phyloP scores from a whole-genome alignment of 2,113 vertebrate genomes.

The Chunga burmeisteri region DNA sequence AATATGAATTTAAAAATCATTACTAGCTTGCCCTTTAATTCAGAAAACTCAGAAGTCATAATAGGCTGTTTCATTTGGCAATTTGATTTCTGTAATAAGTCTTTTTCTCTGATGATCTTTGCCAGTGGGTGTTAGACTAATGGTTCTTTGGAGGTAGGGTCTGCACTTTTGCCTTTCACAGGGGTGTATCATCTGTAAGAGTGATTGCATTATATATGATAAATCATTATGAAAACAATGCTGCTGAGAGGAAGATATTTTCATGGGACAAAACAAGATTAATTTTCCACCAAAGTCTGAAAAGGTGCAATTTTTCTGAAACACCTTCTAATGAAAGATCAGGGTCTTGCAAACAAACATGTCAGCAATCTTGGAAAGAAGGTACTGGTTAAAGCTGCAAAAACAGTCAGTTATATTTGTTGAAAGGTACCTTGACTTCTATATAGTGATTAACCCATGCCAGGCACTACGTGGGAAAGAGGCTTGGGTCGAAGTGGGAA shows the following conservation, averaged over 20 bases:
- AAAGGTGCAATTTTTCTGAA: neutral
- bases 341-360: neutral
- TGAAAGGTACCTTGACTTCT: neutral
- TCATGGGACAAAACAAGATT: neutral
- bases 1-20: neutral
- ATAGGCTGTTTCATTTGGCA: neutral
- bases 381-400: neutral
- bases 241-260: neutral
- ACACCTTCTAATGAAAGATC: neutral
- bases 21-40: neutral
- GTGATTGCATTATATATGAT: neutral
- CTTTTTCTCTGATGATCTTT: neutral
- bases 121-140: neutral
- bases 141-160: neutral
- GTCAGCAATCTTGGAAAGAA: neutral
- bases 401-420: neutral
- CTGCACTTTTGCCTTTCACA: neutral
- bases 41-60: neutral
- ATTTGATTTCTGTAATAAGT: neutral
- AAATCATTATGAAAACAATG: neutral
- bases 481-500: neutral
- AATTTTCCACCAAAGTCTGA: neutral
- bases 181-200: neutral
- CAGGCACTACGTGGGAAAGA: neutral
- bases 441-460: neutral